Evolutionary conservation across 1,140 invertebrate species (phyloP), one percentile per base, ranked within the genome.

Genomic region (Lepeophtheirus salmonis): DNA sequence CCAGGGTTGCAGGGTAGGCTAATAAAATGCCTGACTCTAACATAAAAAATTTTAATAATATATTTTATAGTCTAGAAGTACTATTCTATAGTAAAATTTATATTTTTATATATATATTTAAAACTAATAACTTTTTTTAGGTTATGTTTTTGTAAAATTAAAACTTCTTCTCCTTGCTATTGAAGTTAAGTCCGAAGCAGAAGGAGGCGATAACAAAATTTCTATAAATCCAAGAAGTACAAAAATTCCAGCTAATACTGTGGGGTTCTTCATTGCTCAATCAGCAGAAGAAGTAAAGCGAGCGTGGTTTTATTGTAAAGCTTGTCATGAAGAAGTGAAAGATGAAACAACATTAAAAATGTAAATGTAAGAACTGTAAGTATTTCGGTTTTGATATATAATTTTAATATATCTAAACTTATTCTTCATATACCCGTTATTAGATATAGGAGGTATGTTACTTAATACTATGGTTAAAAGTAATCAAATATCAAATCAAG

Each of bases 291-390:
- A 99, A 79, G 95, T 97, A 17, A 98, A 98, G 80, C n/a, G 95
- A 71, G 96, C 95, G 55, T 97, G 92, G 86, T 97, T 89, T 75
- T 99, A 96, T 75, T 99, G 96, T 76, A 97, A 97, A 75, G 89
- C 87, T 60, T 99, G 96, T 72, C 96, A 99, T 72, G 89, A 94
- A 63, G 89, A 97, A 68, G 89, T 97, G 67, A 90, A 87, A 71
- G 95, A 99, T 72, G 91, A 97, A 73, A 91, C 92, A 25, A 78
- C 97, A 63, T 71, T 97, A 97, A 77, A 98, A 98, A 73, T 99
- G 96, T 81, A 95, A 97, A 78, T 99, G 96, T 79, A 95, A 97
- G 86, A 97, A 97, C 80, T 90, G 94, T 97, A 84, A 96, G 92
- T 89, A 66, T 2, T 54, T 54, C 23, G 2, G 13, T n/a, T 17